phyloP scores from a whole-genome alignment of 2,888 invertebrate species.

The Neoscelio sp. region DNA sequence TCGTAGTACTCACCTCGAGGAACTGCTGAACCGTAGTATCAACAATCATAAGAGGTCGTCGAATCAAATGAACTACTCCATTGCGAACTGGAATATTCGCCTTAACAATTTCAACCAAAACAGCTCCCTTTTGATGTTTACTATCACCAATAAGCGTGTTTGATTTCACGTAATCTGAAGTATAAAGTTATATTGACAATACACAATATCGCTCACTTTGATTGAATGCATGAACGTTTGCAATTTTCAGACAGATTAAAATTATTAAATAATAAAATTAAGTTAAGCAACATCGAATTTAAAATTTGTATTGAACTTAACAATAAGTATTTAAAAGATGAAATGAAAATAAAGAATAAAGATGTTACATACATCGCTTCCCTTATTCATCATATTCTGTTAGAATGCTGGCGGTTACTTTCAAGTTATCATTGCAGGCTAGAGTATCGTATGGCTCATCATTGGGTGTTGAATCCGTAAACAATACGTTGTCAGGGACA shows the following conservation, averaged over 20 bases:
- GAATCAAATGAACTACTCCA: slow-evolving; percentile 96
- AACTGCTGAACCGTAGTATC: slow-evolving; percentile 94
- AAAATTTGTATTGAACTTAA: too few relatives aligned
- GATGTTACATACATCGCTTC: slow-evolving; percentile 85
- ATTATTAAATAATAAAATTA: neutral
- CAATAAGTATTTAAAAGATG: slow-evolving; percentile 17
- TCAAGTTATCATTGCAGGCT: slow-evolving; percentile 92
- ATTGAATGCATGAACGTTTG: too few relatives aligned
- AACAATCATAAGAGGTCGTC: slow-evolving; percentile 95
- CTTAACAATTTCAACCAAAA: slow-evolving; percentile 93
- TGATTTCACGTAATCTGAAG: slow-evolving; percentile 93
- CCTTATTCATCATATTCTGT: slow-evolving; percentile 87
- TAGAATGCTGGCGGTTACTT: slow-evolving; percentile 92
- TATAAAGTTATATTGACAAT: too few relatives aligned
- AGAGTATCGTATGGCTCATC: slow-evolving; percentile 90
- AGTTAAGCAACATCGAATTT: too few relatives aligned
- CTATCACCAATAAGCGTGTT: slow-evolving; percentile 92
- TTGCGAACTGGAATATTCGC: slow-evolving; percentile 96
- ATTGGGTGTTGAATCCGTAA: slow-evolving; percentile 92
- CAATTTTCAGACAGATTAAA: too few relatives aligned
- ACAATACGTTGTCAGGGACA: slow-evolving; percentile 93
- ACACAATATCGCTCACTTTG: too few relatives aligned
- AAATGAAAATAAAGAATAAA: slow-evolving; percentile 9
- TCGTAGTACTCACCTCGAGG: slow-evolving; percentile 91
- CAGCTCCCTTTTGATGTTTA: slow-evolving; percentile 92